phyloP scores from a whole-genome alignment of 2,113 vertebrate species.

The Hypocryptadius cinnamomeus region DNA sequence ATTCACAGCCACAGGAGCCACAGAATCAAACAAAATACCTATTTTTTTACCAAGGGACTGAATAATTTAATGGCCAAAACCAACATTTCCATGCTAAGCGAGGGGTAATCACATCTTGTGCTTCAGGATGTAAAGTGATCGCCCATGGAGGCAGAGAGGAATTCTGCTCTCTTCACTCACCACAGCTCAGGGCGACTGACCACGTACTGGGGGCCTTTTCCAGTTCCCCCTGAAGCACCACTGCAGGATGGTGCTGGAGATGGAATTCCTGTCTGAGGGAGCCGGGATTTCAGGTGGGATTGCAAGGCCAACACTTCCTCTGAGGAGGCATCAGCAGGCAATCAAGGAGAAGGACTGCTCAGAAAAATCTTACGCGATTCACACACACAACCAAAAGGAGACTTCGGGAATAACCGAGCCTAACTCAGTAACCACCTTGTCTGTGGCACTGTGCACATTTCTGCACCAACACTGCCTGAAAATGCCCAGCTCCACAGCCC shows the following conservation, averaged over 20 bases:
- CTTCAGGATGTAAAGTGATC: constrained; percentile 40
- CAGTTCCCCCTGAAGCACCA: background rate
- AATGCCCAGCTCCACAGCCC: background rate
- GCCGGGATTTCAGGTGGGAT: background rate
- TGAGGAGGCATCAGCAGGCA: background rate
- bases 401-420: background rate
- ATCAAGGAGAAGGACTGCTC: background rate
- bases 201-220: background rate
- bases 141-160: background rate
- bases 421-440: background rate
- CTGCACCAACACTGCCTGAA: background rate
- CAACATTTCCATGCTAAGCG: background rate
- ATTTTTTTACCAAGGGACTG: background rate
- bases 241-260: background rate
- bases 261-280: background rate
- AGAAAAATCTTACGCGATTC: background rate
- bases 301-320: background rate
- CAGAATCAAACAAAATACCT: background rate
- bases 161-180: constrained; percentile 3
- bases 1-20: constrained; percentile 18
- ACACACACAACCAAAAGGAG: background rate
- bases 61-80: constrained; percentile 37
- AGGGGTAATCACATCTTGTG: constrained; percentile 32
- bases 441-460: background rate
- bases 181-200: background rate